These are phyloP conservation scores for Eueides isabella DNA, from an alignment of 1,140 invertebrate genomes.

Conservation along the genomic window DNA sequence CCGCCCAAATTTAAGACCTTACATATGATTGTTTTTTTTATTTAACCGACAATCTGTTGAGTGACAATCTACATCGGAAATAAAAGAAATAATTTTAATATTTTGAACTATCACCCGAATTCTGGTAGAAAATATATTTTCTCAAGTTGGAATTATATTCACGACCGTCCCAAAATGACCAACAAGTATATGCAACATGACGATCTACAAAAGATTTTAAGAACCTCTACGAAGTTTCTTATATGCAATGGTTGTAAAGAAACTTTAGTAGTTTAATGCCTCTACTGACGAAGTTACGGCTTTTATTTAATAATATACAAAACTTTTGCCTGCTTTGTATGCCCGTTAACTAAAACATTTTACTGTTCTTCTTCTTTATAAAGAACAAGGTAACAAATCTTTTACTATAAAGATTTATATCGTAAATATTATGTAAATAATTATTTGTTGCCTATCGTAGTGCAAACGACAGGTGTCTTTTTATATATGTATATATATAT, in stretches of 20 bases:
- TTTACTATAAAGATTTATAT: not conserved
- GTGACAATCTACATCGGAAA: too few species aligned
- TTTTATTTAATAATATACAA: slow-evolving; percentile 13
- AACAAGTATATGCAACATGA: too few species aligned
- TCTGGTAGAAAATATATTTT: too few species aligned
- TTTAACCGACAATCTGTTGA: too few species aligned
- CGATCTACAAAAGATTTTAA: slow-evolving; percentile 10
- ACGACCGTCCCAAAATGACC: not conserved
- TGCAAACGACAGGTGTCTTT: too few species aligned
- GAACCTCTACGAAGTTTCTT: slow-evolving; percentile 5
- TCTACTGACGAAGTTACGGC: slow-evolving; percentile 5
- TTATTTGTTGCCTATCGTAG: too few species aligned
- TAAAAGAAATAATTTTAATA: too few species aligned
- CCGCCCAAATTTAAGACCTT: not conserved
- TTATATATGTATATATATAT: too few species aligned
- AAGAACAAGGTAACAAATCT: not conserved
- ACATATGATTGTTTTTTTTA: too few species aligned
- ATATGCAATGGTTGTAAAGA: not conserved
- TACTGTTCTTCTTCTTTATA: slow-evolving; percentile 5
- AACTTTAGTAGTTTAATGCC: slow-evolving; percentile 4
- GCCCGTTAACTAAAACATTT: slow-evolving; percentile 10
- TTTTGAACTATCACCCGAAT: too few species aligned
- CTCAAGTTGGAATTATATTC: not conserved
- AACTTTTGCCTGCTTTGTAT: not conserved
- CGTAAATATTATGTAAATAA: too few species aligned